Conservation (phyloP, 2,797 vertebrate species). For the Anniella stebbinsi region DNA sequence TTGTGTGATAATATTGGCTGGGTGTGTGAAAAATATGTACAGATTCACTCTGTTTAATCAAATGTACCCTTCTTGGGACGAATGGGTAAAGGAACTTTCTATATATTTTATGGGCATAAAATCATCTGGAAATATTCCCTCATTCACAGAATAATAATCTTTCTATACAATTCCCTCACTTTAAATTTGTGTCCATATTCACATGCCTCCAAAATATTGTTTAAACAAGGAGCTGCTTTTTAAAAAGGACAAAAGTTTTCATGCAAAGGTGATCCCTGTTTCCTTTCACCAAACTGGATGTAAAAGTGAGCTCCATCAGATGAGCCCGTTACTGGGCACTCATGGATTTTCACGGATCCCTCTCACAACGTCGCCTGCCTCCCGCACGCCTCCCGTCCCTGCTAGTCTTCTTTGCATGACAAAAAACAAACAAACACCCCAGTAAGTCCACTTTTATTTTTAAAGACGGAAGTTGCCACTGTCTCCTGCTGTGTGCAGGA, state of each 20-base stretch:
- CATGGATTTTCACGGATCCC: no score
- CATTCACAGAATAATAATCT: background rate
- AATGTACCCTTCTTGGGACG: no score
- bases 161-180: background rate
- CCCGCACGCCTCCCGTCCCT: no score
- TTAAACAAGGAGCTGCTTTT: background rate
- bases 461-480: no score
- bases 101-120: background rate
- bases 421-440: no score
- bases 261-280: background rate
- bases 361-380: no score
- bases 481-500: no score
- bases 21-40: background rate
- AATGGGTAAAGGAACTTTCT: background rate
- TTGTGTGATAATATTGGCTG: background rate
- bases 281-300: background rate
- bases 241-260: background rate
- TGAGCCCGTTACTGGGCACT: no score
- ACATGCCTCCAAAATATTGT: background rate
- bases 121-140: background rate
- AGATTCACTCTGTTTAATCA: background rate
- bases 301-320: no score
- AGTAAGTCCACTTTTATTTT: no score
- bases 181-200: background rate
- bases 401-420: no score